Base-by-base conservation (phyloP, 2,797 vertebrate genomes). In the Sardinella longiceps region DNA sequence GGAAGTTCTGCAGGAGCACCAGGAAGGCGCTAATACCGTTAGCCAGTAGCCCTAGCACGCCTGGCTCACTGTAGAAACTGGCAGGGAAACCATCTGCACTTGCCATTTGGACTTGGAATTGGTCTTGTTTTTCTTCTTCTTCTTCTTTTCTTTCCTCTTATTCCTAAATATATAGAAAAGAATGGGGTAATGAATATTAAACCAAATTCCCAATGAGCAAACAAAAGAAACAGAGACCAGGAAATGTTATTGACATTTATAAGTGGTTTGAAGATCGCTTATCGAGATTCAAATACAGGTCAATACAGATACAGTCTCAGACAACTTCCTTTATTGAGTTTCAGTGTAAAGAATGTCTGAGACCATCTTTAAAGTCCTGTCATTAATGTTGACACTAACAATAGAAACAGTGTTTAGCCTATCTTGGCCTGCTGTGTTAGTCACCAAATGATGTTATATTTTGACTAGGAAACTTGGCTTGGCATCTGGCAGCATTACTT, bases 21-120 rank as follows among this genome's bases (percentile, higher is more conserved):
- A 97, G 93, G 90, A 97, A 97, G 48, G 97, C 97, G 25, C 97
- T 97, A 88, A 97, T 95, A 74, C 97, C 96, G 12, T 98, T 98
- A 0, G 96, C 93, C 0, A 98, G 89, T 89, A 97, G 94, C 25
- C 96, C 97, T 83, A 97, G 91, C 80, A 96, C 95, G 0, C 95
- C 96, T 0, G 97, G 97, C 74, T 98, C 97, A 0, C 96, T 95
- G 89, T 98, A 98, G 87, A 97, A 97, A 89, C 97, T 96, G 4
- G 97, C 96, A 0, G 97, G 96, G 33, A 98, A 97, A 0, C 95
- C 96, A 11, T 87, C 90, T 1, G 84, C 2, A 80, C 91, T 89
- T 20, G 87, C 90, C 96, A 97, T 97, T 83, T 81, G 85, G 37
- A 66, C 2, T 53, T 53, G 51, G 1, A 53, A 23, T 23, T 53